Conservation (phyloP, 2,113 vertebrate species). For the Globicephala melas region DNA sequence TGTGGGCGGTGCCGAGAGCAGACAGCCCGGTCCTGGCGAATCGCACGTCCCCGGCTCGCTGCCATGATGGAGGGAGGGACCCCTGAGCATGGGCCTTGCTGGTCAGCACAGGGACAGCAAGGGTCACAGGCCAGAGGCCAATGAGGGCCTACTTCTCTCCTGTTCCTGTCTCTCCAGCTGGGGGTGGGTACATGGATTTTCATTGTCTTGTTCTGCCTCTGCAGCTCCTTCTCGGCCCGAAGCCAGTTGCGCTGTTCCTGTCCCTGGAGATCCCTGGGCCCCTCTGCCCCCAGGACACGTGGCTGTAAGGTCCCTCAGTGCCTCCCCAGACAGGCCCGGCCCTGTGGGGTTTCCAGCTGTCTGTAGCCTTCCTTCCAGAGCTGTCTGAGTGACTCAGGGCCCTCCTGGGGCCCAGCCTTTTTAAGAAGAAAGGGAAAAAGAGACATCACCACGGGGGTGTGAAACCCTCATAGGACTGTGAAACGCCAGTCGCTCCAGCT, state of each 20-base stretch:
- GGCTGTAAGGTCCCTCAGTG: neutral
- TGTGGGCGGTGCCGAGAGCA: neutral
- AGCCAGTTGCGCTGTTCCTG: neutral
- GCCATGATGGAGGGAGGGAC: neutral
- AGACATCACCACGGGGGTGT: fast-evolving
- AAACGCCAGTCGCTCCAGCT: neutral
- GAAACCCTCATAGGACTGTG: neutral
- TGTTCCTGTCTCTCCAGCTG: too few species aligned
- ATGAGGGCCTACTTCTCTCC: fast-evolving
- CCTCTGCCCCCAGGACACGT: neutral
- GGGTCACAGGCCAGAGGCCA: neutral
- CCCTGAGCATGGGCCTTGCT: fast-evolving
- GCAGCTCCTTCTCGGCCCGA: neutral
- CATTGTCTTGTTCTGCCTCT: too few species aligned
- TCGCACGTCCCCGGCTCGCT: neutral
- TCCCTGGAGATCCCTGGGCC: neutral
- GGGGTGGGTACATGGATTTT: fast-evolving
- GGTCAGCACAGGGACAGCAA: neutral
- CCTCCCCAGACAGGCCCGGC: neutral
- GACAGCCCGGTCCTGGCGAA: too few species aligned
- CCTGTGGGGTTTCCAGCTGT: neutral
- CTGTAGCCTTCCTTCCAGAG: neutral
- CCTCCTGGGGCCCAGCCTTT: neutral
- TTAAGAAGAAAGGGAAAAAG: neutral
- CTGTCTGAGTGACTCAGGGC: neutral